Evolutionary conservation across 2,797 vertebrate species (phyloP).

Genomic region (Sphenodon punctatus): DNA sequence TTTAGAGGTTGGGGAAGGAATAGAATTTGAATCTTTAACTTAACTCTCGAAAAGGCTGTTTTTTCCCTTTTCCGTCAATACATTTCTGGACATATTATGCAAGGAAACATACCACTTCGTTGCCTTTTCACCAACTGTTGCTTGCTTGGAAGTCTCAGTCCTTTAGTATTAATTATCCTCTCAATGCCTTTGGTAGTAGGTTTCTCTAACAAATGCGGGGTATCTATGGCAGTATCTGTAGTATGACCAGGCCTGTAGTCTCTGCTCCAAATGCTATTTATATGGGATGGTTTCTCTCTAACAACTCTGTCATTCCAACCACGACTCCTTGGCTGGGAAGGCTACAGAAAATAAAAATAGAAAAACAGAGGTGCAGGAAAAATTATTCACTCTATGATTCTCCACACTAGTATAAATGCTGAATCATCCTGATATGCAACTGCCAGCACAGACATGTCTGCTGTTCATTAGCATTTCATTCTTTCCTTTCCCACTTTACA

Average conservation of each 20-base stretch:
- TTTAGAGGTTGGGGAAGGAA: background rate
- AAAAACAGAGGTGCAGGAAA: background rate
- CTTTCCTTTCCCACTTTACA: background rate
- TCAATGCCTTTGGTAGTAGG: slow-evolving; percentile 80
- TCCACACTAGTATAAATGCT: background rate
- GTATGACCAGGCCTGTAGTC: slow-evolving; percentile 57
- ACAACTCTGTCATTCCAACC: slow-evolving; percentile 75
- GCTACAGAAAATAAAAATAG: slow-evolving; percentile 61
- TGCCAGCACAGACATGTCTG: background rate
- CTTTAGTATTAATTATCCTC: slow-evolving; percentile 72
- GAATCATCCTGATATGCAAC: background rate
- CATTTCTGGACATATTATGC: background rate
- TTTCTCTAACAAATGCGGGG: slow-evolving; percentile 59
- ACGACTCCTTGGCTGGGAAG: slow-evolving; percentile 73
- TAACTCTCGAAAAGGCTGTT: background rate
- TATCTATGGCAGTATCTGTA: background rate
- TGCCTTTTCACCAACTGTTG: slow-evolving; percentile 81
- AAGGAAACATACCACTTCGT: slow-evolving; percentile 80
- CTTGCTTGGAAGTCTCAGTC: slow-evolving; percentile 78
- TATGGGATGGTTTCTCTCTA: background rate
- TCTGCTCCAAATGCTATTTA: slow-evolving; percentile 87
- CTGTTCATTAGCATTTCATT: background rate
- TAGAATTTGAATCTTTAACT: background rate
- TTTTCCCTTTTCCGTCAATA: background rate
- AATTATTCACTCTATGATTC: background rate